Evolutionary conservation across 2,113 vertebrate genomes (phyloP).

Genomic region (Harpagus bidentatus): DNA sequence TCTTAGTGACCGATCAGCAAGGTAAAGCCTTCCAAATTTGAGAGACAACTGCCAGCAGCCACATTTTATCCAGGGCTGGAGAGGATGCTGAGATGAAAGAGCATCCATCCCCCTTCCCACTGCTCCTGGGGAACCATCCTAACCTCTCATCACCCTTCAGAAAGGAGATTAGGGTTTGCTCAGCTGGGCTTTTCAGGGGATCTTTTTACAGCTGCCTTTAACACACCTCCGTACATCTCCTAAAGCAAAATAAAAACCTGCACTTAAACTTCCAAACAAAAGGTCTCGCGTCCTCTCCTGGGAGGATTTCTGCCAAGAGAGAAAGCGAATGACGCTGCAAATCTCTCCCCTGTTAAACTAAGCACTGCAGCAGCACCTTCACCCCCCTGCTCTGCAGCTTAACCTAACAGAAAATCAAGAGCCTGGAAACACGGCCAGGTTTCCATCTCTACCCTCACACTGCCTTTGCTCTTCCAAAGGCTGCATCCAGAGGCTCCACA

Average conservation of each 20-base stretch:
- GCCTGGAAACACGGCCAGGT: not conserved
- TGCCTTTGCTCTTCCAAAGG: not conserved
- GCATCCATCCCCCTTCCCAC: not conserved
- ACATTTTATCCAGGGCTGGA: not conserved
- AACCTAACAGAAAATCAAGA: not conserved
- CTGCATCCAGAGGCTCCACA: not conserved
- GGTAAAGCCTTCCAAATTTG: not conserved
- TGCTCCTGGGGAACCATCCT: not conserved
- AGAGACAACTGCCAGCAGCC: not conserved
- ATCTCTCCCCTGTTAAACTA: not conserved
- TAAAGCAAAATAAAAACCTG: not conserved
- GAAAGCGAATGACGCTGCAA: not conserved
- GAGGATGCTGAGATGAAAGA: not conserved
- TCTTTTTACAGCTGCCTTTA: not conserved
- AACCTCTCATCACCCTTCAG: not conserved
- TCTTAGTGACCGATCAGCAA: accelerated
- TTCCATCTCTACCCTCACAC: accelerated
- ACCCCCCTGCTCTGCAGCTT: not conserved
- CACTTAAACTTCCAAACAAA: not conserved
- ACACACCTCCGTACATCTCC: not conserved
- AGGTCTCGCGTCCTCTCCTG: not conserved
- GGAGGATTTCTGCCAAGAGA: not conserved
- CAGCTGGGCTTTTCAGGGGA: not conserved
- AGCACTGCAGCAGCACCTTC: not conserved
- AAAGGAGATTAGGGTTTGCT: not conserved